These are phyloP conservation scores for Gymnothorax reevesii DNA, from an alignment of 2,797 vertebrate species.

Conservation along the genomic window DNA sequence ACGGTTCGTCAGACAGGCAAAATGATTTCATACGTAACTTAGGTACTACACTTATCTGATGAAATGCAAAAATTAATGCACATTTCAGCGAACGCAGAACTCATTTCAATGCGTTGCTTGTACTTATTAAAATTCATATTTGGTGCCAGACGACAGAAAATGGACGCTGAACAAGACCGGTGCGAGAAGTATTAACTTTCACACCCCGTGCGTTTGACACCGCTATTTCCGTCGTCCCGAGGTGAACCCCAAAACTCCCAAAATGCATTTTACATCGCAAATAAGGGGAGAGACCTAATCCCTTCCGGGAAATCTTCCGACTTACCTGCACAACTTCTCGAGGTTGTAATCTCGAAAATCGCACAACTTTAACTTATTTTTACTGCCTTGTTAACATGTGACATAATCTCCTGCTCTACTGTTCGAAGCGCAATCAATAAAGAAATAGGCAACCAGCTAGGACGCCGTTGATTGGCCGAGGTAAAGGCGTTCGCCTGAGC, in stretches of 20 bases:
- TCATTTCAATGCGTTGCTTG: background rate
- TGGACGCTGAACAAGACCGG: background rate
- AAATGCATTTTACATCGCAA: background rate
- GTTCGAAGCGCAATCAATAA: conserved; percentile 36
- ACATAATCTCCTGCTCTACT: background rate
- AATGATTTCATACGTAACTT: background rate
- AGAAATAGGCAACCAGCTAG: conserved; percentile 24
- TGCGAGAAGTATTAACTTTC: background rate
- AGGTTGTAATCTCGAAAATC: no score
- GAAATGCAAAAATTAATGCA: background rate
- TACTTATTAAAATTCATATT: background rate
- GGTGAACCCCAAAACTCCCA: background rate
- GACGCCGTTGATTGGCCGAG: conserved; percentile 40
- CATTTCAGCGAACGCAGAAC: background rate
- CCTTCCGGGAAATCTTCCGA: no score
- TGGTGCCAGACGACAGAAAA: background rate
- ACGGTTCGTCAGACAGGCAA: no score
- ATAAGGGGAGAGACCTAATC: no score
- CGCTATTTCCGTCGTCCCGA: no score
- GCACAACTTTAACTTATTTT: no score
- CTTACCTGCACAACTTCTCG: no score
- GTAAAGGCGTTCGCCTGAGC: conserved; percentile 23
- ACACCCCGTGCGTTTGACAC: background rate
- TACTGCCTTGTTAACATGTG: no score
- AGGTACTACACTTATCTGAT: background rate